Evolutionary conservation across 30 jellyfish, hydroid and myxozoan species (phyloP).

Genomic region (Aurelia aurita): DNA sequence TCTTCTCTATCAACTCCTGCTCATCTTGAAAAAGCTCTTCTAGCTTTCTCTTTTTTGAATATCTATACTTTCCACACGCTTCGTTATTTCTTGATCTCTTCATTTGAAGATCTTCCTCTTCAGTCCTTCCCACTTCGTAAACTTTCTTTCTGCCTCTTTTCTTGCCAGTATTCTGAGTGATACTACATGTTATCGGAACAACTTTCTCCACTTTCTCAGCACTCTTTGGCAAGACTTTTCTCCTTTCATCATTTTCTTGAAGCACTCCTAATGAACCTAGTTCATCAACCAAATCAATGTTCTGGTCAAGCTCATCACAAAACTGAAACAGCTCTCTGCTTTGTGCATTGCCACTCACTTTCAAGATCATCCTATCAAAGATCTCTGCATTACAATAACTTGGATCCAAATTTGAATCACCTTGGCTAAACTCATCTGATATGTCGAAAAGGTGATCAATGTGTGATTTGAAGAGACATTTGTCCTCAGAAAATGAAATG

Average conservation of each 20-base stretch:
- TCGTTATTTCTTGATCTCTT: conserved; percentile 63
- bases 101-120: conserved; percentile 52
- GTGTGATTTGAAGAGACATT: no score
- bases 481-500: no score
- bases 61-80: conserved; percentile 63
- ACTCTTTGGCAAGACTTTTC: neutral
- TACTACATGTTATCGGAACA: conserved; percentile 28
- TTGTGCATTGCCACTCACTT: no score
- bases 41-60: conserved; percentile 40
- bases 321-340: no score
- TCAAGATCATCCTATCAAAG: no score
- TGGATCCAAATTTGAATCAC: no score
- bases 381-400: no score
- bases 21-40: conserved; percentile 55
- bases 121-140: conserved; percentile 20
- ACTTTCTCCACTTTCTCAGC: conserved; percentile 1
- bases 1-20: conserved; percentile 17
- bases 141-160: conserved; percentile 72
- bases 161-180: conserved; percentile 67
- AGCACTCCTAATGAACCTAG: no score
- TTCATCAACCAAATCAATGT: no score
- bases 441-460: no score
- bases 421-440: no score
- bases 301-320: no score
- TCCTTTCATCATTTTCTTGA: neutral